Conservation (phyloP, 2,113 vertebrate species). For the Orientallactaga bullata region DNA sequence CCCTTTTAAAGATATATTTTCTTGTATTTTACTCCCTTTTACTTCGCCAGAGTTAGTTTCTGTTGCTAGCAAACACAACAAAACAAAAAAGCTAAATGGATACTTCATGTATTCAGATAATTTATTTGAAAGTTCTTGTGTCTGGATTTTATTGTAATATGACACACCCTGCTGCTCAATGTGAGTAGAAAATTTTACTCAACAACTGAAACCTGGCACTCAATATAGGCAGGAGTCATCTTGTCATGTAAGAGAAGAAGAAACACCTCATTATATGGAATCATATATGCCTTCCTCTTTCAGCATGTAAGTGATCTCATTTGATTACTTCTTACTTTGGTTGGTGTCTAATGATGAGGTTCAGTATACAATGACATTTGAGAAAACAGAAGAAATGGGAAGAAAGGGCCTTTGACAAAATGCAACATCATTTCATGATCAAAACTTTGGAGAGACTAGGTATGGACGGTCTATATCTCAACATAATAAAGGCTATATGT, state of each 20-base stretch:
- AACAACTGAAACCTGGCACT: neutral
- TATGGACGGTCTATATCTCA: too few species aligned
- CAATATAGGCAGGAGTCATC: neutral
- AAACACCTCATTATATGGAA: neutral
- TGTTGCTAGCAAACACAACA: neutral
- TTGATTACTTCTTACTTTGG: neutral
- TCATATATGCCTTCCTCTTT: rapidly evolving
- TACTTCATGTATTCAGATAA: neutral
- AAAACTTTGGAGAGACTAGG: too few species aligned
- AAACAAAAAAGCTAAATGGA: neutral
- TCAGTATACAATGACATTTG: neutral
- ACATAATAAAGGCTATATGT: too few species aligned
- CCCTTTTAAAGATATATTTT: neutral
- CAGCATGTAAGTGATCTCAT: neutral
- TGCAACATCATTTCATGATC: too few species aligned
- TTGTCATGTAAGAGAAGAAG: neutral
- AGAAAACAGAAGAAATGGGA: neutral
- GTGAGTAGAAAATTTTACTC: neutral
- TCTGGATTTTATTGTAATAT: neutral
- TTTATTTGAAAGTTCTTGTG: neutral
- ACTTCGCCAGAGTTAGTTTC: neutral
- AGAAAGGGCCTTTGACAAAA: too few species aligned
- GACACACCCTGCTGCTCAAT: rapidly evolving
- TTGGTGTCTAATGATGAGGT: neutral
- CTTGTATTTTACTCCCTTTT: neutral